Evolutionary conservation across 2,888 invertebrate species (phyloP).

Genomic region (Drosophila mettleri): DNA sequence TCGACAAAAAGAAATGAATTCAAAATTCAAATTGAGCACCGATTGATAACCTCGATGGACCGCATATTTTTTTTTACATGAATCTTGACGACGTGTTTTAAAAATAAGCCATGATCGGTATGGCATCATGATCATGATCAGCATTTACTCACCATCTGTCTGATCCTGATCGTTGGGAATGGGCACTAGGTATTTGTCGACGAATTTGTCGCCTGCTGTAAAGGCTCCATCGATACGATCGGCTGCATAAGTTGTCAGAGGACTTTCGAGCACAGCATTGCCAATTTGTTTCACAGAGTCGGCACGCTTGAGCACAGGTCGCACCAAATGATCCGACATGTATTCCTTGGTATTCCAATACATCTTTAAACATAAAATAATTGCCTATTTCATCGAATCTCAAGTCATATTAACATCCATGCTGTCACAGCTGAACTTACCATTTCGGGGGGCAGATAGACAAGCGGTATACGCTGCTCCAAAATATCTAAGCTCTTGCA

Average conservation of each 20-base stretch:
- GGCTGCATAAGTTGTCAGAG: conserved; percentile 90
- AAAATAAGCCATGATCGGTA: conserved; percentile 49
- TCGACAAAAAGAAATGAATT: conserved; percentile 32
- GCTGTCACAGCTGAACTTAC: conserved; percentile 86
- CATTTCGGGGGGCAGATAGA: conserved; percentile 93
- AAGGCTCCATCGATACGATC: conserved; percentile 91
- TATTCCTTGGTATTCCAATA: conserved; percentile 92
- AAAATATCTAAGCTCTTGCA: conserved; percentile 94
- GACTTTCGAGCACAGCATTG: conserved; percentile 88
- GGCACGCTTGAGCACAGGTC: conserved; percentile 90
- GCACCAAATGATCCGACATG: conserved; percentile 88
- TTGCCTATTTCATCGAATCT: conserved; percentile 57
- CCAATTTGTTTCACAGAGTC: conserved; percentile 93
- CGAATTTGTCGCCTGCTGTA: conserved; percentile 91
- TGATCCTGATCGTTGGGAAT: conserved; percentile 87
- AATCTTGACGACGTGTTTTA: conserved; percentile 41
- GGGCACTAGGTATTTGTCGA: conserved; percentile 92
- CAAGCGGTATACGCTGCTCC: conserved; percentile 93
- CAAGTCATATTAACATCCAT: conserved; percentile 22
- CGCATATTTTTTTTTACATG: background rate
- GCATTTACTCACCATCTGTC: conserved; percentile 88
- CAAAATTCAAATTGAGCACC: conserved; percentile 19
- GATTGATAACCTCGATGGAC: conserved; percentile 60
- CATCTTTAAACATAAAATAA: conserved; percentile 87
- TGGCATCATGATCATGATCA: conserved; percentile 9